These are phyloP conservation scores for Pomatostomus ruficeps DNA, from an alignment of 2,113 vertebrate species.

Conservation along the genomic window DNA sequence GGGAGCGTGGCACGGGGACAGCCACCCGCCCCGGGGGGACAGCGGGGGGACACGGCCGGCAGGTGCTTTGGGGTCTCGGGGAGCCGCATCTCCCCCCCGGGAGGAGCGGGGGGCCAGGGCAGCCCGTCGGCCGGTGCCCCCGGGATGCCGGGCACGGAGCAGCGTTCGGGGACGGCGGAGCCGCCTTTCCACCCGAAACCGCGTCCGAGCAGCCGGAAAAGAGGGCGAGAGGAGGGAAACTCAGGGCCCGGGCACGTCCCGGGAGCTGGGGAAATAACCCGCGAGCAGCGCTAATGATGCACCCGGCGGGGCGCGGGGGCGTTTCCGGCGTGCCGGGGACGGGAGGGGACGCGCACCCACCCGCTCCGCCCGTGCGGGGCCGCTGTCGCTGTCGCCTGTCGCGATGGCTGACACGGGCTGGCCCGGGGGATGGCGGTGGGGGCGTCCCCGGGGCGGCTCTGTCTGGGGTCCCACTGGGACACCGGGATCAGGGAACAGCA, in stretches of 20 bases:
- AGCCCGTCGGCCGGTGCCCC: rapidly evolving
- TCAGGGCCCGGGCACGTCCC: background rate
- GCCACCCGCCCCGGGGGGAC: background rate
- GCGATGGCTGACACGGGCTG: background rate
- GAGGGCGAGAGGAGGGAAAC: background rate
- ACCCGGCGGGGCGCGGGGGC: background rate
- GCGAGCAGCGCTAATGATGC: background rate
- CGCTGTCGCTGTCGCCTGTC: background rate
- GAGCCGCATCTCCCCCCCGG: background rate
- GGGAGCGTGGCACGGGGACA: background rate
- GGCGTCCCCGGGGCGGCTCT: background rate
- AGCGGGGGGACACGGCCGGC: rapidly evolving
- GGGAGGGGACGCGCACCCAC: background rate
- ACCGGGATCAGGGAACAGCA: rapidly evolving
- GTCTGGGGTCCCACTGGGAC: background rate
- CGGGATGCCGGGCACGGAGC: background rate
- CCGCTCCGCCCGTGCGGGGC: background rate
- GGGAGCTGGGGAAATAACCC: background rate
- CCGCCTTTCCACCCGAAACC: background rate
- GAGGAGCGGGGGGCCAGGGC: background rate
- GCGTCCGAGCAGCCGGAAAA: background rate
- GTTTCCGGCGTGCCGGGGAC: background rate
- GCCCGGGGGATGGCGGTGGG: background rate
- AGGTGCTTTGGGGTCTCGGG: rapidly evolving
- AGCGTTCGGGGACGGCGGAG: background rate